A percentile compares a stretch with the other conserved stretches of the same genome.
Evolutionary conservation across 1,140 invertebrate species (phyloP).

Genomic region (Goniozus legneri): DNA sequence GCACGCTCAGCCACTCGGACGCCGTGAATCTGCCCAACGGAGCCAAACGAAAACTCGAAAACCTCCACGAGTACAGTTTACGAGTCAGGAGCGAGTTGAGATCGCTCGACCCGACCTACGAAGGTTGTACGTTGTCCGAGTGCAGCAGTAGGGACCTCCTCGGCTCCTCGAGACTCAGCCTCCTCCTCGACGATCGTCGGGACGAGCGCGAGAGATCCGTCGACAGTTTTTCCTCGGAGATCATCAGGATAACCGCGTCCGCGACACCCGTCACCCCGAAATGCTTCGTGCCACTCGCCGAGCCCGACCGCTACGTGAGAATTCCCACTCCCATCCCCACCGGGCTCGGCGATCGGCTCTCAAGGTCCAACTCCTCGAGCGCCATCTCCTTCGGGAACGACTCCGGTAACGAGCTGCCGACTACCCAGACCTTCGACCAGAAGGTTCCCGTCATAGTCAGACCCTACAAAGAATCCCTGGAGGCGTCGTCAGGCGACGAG

Average conservation of each 20-base stretch:
- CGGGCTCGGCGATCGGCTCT: slow-evolving; percentile 25
- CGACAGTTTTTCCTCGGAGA: slow-evolving; percentile 10
- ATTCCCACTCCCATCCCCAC: slow-evolving; percentile 40
- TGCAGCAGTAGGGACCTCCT: slow-evolving; percentile 32
- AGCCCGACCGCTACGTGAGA: slow-evolving; percentile 35
- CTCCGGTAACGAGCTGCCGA: slow-evolving; percentile 38
- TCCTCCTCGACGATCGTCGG: neutral
- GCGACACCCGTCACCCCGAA: slow-evolving; percentile 7
- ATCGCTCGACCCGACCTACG: slow-evolving; percentile 30
- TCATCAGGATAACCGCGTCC: slow-evolving; percentile 5
- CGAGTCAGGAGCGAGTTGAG: slow-evolving; percentile 38
- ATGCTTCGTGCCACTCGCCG: slow-evolving; percentile 8
- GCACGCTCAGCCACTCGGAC: slow-evolving; percentile 36
- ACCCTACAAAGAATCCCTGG: slow-evolving; percentile 22
- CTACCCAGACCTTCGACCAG: slow-evolving; percentile 20
- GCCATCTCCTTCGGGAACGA: slow-evolving; percentile 35
- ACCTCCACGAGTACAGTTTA: slow-evolving; percentile 47
- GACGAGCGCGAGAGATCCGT: slow-evolving; percentile 7
- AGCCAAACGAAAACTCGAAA: slow-evolving; percentile 43
- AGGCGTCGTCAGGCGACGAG: slow-evolving; percentile 29
- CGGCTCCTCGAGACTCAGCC: slow-evolving; percentile 30
- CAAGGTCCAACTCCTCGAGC: slow-evolving; percentile 29
- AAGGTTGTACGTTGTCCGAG: slow-evolving; percentile 31
- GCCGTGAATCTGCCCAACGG: slow-evolving; percentile 27
- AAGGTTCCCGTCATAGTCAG: slow-evolving; percentile 17